Conservation (phyloP, 2,888 invertebrate species). For the Clistopyga incitator region DNA sequence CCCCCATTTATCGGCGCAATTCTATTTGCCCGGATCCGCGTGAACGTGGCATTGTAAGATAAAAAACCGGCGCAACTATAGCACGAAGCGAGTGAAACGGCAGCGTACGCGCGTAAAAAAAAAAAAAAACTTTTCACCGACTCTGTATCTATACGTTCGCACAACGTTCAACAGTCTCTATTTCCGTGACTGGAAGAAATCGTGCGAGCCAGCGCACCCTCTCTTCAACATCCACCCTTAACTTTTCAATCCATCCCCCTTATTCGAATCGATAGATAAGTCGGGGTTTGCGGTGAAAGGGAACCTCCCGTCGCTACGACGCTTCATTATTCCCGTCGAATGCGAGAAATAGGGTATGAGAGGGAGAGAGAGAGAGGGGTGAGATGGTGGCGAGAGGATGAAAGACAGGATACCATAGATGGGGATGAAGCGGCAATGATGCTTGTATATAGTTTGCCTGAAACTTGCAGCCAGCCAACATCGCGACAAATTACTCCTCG, state of each 20-base stretch:
- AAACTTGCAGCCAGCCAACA: conserved; percentile 10
- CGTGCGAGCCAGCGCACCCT: conserved; percentile 11
- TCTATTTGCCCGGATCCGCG: conserved; percentile 21
- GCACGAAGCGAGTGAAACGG: not conserved
- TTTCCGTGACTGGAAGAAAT: conserved; percentile 36
- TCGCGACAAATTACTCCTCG: conserved; percentile 20
- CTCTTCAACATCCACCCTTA: conserved; percentile 42
- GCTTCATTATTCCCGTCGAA: conserved; percentile 59
- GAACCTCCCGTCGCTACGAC: conserved; percentile 26
- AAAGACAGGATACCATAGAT: not conserved
- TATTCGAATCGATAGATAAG: conserved; percentile 46
- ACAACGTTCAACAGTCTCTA: conserved; percentile 9
- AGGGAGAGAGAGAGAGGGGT: conserved; percentile 5
- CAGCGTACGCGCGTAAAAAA: conserved; percentile 6
- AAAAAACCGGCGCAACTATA: conserved; percentile 10
- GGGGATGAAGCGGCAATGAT: not conserved
- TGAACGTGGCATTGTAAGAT: conserved; percentile 8
- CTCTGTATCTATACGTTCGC: not conserved
- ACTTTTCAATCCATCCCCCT: conserved; percentile 60
- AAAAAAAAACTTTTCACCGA: conserved; percentile 36
- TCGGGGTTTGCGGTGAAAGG: conserved; percentile 43
- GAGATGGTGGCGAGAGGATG: not conserved
- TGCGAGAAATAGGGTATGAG: conserved; percentile 32
- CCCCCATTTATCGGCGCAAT: not conserved
- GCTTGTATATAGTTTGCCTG: not conserved